Conservation (phyloP, 2,888 invertebrate genomes). For the Coenonympha arcania region DNA sequence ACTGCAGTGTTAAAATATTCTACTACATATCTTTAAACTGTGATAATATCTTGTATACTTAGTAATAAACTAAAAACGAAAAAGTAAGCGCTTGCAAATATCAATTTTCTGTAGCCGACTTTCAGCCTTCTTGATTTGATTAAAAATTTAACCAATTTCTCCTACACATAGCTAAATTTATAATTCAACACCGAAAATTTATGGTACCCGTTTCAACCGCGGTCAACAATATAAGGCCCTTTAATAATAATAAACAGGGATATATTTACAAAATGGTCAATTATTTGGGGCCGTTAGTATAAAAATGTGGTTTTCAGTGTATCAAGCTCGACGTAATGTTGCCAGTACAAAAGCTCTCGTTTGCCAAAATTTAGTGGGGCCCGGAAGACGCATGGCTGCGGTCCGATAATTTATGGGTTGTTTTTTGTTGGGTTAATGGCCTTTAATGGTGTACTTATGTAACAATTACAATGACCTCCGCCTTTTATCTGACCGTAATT, state of each 20-base stretch:
- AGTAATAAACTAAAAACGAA: no score
- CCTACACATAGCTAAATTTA: neutral
- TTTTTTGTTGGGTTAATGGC: constrained; percentile 69
- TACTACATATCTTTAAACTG: no score
- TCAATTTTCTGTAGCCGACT: no score
- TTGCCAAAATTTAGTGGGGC: constrained; percentile 35
- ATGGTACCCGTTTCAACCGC: constrained; percentile 9
- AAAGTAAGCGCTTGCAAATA: no score
- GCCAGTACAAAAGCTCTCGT: constrained; percentile 29
- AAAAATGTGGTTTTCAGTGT: constrained; percentile 25
- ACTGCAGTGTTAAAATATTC: no score
- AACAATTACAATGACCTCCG: constrained; percentile 52
- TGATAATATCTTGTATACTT: no score
- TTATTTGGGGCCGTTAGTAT: constrained; percentile 22
- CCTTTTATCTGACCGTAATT: constrained; percentile 35
- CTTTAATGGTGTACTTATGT: constrained; percentile 64
- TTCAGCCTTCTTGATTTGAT: no score
- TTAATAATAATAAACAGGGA: no score
- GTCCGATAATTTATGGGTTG: constrained; percentile 62
- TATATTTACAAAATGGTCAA: constrained; percentile 18
- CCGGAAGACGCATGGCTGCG: constrained; percentile 58
- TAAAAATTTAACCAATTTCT: neutral
- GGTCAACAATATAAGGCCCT: constrained; percentile 12
- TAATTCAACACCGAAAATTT: constrained; percentile 8
- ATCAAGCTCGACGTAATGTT: constrained; percentile 21